Conservation (phyloP, 2,888 invertebrate species). For the Hartigia nigra region DNA sequence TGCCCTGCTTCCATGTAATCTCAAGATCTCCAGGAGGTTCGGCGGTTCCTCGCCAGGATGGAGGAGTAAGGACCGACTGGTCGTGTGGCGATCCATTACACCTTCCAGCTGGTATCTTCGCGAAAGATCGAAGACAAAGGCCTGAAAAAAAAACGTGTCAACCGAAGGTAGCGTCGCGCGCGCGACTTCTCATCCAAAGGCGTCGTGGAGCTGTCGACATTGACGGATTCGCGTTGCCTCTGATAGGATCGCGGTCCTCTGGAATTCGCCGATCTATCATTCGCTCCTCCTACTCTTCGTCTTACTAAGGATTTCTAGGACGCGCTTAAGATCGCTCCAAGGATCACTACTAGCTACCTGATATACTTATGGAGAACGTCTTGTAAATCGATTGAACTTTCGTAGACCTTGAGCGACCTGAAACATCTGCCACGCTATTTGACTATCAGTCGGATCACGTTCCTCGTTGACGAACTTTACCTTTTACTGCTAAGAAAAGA, state of each 20-base stretch:
- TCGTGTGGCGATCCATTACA: constrained; percentile 59
- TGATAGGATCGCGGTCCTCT: constrained; percentile 41
- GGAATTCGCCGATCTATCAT: constrained; percentile 47
- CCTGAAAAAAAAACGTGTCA: constrained; percentile 45
- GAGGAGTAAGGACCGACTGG: constrained; percentile 35
- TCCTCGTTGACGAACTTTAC: constrained; percentile 25
- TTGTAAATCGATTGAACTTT: constrained; percentile 5
- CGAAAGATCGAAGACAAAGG: constrained; percentile 54
- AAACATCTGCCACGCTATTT: constrained; percentile 34
- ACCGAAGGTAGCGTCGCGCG: constrained; percentile 28
- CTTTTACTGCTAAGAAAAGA: constrained; percentile 28
- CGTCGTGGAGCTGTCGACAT: constrained; percentile 44
- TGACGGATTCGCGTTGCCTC: constrained; percentile 49
- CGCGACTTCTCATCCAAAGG: constrained; percentile 24
- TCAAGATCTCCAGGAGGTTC: constrained; percentile 42
- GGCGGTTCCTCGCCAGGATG: constrained; percentile 14
- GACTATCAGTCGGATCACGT: constrained; percentile 53
- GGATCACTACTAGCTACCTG: not conserved
- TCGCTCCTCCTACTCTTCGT: not conserved
- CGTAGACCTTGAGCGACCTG: constrained; percentile 12
- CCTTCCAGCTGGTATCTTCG: constrained; percentile 49
- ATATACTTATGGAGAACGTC: constrained; percentile 1
- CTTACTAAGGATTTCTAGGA: not conserved
- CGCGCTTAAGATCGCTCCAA: not conserved
- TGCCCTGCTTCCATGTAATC: constrained; percentile 58